Conservation (phyloP, 2,113 vertebrate species). For the Edolisoma coerulescens region DNA sequence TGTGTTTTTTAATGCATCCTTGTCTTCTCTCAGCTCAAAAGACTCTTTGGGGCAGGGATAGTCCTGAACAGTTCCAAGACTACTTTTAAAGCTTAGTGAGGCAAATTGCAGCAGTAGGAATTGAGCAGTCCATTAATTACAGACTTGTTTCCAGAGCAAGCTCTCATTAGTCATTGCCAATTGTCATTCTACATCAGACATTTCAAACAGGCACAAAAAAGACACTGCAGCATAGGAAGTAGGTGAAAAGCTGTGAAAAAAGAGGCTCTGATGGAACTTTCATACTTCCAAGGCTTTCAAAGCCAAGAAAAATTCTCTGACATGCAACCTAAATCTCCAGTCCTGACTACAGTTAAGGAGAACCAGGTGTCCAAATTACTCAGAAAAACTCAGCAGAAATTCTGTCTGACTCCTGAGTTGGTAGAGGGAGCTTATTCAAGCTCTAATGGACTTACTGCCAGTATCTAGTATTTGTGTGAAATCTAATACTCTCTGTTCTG, state of each 20-base stretch:
- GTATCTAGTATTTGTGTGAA: background rate
- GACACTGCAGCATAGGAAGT: background rate
- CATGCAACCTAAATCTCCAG: background rate
- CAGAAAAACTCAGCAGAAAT: background rate
- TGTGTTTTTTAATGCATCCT: background rate
- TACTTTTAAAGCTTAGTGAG: background rate
- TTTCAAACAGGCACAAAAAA: background rate
- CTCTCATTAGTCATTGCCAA: background rate
- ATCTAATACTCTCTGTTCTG: background rate
- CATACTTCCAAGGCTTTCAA: background rate
- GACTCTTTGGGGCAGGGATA: background rate
- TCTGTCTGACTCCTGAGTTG: background rate
- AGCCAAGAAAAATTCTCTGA: constrained; percentile 16
- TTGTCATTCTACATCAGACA: background rate
- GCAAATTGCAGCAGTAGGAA: background rate
- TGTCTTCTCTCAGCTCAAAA: background rate
- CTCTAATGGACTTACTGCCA: background rate
- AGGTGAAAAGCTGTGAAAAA: constrained; percentile 18
- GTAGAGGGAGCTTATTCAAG: background rate
- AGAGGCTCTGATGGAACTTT: background rate
- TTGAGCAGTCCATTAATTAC: background rate
- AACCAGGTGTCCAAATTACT: background rate
- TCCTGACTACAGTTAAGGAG: background rate
- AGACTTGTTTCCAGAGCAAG: background rate
- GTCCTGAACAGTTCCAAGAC: background rate